Conservation (phyloP, 2,113 vertebrate genomes). For the Sterrhoptilus dennistouni region DNA sequence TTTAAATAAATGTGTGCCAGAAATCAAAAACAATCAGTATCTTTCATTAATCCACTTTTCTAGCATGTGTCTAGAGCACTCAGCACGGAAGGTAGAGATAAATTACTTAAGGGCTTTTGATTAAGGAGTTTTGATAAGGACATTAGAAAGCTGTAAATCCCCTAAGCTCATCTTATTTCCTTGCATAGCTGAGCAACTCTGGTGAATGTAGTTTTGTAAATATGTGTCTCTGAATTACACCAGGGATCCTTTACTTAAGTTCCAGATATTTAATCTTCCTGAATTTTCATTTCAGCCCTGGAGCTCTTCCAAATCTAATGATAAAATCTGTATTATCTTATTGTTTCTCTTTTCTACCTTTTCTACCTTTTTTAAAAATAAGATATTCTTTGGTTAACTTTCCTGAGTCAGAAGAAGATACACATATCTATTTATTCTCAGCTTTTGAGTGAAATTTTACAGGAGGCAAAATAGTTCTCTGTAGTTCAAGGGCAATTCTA, state of each 20-base stretch:
- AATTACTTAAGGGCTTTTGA: constrained; percentile 29
- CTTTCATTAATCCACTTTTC: background rate
- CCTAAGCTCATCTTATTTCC: background rate
- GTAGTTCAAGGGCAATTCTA: background rate
- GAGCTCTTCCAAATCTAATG: background rate
- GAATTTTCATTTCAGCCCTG: background rate
- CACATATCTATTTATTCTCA: background rate
- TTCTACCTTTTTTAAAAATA: background rate
- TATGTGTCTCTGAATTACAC: background rate
- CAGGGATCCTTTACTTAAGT: background rate
- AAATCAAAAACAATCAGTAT: background rate
- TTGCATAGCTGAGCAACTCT: background rate
- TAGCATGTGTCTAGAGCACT: background rate
- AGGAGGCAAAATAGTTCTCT: background rate
- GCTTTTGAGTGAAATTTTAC: background rate
- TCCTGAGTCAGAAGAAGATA: background rate
- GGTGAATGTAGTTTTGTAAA: background rate
- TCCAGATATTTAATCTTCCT: background rate
- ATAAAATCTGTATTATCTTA: background rate
- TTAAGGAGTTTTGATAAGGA: constrained; percentile 24
- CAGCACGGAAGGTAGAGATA: background rate
- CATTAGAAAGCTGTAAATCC: constrained; percentile 32
- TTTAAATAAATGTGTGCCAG: background rate
- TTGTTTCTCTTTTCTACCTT: background rate
- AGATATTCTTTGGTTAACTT: background rate